phyloP scores from a whole-genome alignment of 2,797 vertebrate genomes.

The Hydrolagus colliei region DNA sequence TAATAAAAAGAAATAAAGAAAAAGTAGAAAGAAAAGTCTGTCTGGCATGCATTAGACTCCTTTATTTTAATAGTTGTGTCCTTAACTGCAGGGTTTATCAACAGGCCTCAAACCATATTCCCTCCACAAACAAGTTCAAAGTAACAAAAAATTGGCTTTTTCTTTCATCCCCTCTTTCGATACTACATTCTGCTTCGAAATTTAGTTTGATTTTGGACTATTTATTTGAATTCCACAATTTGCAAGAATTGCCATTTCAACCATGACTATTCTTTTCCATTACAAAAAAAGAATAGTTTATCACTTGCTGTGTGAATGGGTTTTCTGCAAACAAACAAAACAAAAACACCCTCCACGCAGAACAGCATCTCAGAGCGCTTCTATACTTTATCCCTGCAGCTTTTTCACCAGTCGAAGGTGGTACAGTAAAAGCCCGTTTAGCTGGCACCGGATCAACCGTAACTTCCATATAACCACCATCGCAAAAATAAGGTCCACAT shows the following conservation, averaged over 20 bases:
- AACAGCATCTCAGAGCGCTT: background rate
- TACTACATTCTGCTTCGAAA: background rate
- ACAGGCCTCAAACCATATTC: background rate
- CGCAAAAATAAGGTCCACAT: no score
- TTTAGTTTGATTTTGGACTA: conserved; percentile 11
- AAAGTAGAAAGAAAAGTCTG: conserved; percentile 3
- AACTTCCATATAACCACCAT: no score
- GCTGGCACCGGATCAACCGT: no score
- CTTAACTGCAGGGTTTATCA: conserved; percentile 10
- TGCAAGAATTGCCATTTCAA: background rate
- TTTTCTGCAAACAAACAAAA: background rate
- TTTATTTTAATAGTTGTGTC: conserved; percentile 21
- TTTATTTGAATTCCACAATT: conserved; percentile 22
- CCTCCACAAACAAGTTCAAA: background rate
- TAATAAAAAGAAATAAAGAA: background rate
- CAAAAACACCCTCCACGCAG: background rate
- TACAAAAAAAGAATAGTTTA: background rate
- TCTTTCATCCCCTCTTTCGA: background rate
- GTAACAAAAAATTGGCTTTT: background rate
- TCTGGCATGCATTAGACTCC: conserved; percentile 21
- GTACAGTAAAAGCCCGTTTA: no score
- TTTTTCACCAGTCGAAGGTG: no score
- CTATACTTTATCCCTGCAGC: background rate
- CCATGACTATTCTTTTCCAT: background rate
- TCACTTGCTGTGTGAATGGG: background rate